These are phyloP conservation scores for Cylas formicarius DNA, from an alignment of 1,140 invertebrate genomes.

Conservation along the genomic window DNA sequence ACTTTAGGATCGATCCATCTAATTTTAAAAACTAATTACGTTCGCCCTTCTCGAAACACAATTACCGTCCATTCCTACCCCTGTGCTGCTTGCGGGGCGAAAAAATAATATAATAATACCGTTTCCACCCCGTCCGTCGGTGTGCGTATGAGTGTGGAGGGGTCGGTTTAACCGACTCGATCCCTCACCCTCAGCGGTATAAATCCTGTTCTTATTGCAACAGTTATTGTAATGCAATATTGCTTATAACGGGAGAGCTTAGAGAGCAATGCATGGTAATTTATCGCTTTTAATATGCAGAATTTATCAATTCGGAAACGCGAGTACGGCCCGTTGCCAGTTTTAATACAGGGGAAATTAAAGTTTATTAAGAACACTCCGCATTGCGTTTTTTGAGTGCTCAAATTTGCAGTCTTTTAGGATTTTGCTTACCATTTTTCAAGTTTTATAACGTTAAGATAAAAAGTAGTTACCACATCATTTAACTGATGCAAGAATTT, in stretches of 20 bases:
- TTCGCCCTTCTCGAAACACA: conserved; percentile 30
- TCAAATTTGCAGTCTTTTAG: no score
- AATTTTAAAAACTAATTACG: conserved; percentile 36
- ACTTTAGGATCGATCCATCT: conserved; percentile 17
- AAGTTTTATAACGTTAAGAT: no score
- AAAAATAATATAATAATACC: conserved; percentile 27
- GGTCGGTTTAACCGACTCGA: conserved; percentile 22
- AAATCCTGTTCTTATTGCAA: conserved; percentile 30
- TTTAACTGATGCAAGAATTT: no score
- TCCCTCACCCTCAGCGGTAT: conserved; percentile 19
- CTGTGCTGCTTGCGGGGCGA: no score
- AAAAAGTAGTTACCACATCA: no score
- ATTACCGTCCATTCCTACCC: conserved; percentile 25
- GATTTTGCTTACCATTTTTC: no score
- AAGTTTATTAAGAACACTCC: no score
- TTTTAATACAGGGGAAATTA: no score
- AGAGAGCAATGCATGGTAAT: conserved; percentile 21
- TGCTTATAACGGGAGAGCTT: conserved; percentile 32
- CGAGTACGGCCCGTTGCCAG: no score
- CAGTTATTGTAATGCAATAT: conserved; percentile 34
- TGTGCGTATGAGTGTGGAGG: conserved; percentile 9
- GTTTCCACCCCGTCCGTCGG: conserved; percentile 3
- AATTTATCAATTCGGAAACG: conserved; percentile 24
- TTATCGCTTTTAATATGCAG: conserved; percentile 23
- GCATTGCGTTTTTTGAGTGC: no score